Evolutionary conservation across 2,888 invertebrate genomes (phyloP).

Genomic region (Eupithecia subumbrata): DNA sequence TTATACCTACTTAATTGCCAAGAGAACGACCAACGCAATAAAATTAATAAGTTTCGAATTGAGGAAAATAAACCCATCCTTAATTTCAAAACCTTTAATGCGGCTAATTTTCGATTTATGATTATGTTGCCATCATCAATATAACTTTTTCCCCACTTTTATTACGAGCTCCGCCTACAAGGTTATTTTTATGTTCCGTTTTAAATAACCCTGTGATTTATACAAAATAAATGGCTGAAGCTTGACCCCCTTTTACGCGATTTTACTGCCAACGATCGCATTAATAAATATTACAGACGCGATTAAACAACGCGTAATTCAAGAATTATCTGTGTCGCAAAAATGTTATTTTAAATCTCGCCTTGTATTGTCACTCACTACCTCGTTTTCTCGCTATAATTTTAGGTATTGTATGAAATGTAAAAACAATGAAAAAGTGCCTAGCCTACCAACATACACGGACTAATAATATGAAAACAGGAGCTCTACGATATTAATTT

Average conservation of each 20-base stretch:
- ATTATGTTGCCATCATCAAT: constrained; percentile 4
- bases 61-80: background rate
- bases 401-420: background rate
- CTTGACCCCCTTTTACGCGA: constrained; percentile 71
- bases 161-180: constrained; percentile 40
- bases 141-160: constrained; percentile 8
- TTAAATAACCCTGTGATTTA: constrained; percentile 59
- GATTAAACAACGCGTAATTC: constrained; percentile 59
- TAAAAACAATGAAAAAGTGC: no score
- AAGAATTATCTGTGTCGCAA: constrained; percentile 67
- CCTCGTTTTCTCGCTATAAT: background rate
- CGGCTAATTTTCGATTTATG: background rate
- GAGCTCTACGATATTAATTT: background rate
- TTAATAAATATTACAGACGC: constrained; percentile 68
- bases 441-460: no score
- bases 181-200: constrained; percentile 49
- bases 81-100: background rate
- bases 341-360: constrained; percentile 41
- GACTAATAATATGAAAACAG: background rate
- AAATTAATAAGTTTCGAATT: background rate
- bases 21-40: background rate
- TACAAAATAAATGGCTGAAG: constrained; percentile 58
- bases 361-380: constrained; percentile 26
- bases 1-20: background rate
- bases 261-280: constrained; percentile 69